Evolutionary conservation across 1,140 invertebrate genomes (phyloP), one percentile per base, ranked within the genome.

Genomic region (Ips nitidus): DNA sequence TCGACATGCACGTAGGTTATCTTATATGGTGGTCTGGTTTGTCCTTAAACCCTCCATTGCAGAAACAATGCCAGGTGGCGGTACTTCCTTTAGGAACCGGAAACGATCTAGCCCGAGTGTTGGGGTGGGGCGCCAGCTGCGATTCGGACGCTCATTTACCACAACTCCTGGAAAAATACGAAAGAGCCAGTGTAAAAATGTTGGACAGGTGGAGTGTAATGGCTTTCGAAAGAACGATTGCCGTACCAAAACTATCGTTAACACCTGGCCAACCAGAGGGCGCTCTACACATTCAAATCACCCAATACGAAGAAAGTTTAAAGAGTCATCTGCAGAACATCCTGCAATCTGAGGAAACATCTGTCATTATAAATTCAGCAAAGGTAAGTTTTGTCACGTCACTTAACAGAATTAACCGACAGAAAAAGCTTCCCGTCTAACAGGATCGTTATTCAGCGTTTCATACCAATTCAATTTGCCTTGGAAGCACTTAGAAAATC

Each of bases 81-180:
- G 94, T 98, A 0, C 82, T 98, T 62, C 96, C 96, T 0, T 84
- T 98, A 75, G 96, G 96, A 37, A 98, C 96, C 0, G 96, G 96
- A 41, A 98, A 98, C 81, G 96, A 98, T 80, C 83, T 98, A 67
- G 94, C 95, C 0, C 82, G 96, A 36, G 95, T 98, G 0, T 82
- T 98, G 4, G 95, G 96, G n/a, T 98, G 95, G 95, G 95, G 96
- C 36, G 88, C 93, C 5, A 93, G 93, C 1, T 98, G 95, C 80
- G 95, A 98, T 77, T 94, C 97, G 78, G 96, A 98, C 74, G 91
- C 95, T 3, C 93, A 97, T 81, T 83, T 98, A 52, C 92, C 94
- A 7, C 91, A 95, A 75, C 85, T 98, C 41, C 81, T 98, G 4
- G 95, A 98, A 77, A 91, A 93, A 69, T 95, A 98, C 78, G 96